phyloP scores from a whole-genome alignment of 1,140 invertebrate genomes.

The Homarus americanus region DNA sequence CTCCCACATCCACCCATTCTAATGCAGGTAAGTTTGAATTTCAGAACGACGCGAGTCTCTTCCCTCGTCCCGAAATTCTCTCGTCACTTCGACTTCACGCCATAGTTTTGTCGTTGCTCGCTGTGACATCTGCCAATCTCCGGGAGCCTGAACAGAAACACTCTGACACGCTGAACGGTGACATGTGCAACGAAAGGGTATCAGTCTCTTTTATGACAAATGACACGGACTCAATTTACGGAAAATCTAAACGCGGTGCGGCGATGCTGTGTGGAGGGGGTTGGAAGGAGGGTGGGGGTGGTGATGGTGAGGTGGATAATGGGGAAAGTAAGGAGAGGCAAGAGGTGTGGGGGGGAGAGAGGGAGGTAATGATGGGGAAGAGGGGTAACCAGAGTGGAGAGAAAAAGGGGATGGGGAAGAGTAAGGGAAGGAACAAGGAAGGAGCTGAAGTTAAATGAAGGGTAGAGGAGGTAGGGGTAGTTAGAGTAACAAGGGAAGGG shows the following conservation, averaged over 20 bases:
- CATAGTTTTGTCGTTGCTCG: constrained; percentile 16
- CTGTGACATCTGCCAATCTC: neutral
- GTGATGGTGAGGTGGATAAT: too few species aligned
- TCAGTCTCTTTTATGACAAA: constrained; percentile 60
- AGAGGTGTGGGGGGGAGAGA: too few species aligned
- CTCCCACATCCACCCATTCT: constrained; percentile 43
- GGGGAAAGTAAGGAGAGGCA: too few species aligned
- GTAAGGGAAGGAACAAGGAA: too few species aligned
- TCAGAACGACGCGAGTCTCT: constrained; percentile 49
- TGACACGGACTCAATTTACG: constrained; percentile 56
- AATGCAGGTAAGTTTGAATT: constrained; percentile 66
- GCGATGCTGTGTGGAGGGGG: constrained; percentile 5
- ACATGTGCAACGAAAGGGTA: constrained; percentile 46
- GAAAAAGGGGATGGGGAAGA: too few species aligned
- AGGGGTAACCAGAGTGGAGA: too few species aligned
- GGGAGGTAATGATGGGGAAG: too few species aligned
- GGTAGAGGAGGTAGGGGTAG: too few species aligned
- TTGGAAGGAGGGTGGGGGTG: neutral
- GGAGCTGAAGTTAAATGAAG: too few species aligned
- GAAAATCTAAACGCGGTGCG: constrained; percentile 52
- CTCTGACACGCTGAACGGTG: constrained; percentile 16
- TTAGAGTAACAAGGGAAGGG: too few species aligned
- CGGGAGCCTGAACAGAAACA: constrained; percentile 17
- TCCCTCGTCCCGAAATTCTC: constrained; percentile 20
- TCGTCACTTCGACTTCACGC: constrained; percentile 24